Base-by-base conservation (phyloP, 2,888 invertebrate species). In the Melieria picta region DNA sequence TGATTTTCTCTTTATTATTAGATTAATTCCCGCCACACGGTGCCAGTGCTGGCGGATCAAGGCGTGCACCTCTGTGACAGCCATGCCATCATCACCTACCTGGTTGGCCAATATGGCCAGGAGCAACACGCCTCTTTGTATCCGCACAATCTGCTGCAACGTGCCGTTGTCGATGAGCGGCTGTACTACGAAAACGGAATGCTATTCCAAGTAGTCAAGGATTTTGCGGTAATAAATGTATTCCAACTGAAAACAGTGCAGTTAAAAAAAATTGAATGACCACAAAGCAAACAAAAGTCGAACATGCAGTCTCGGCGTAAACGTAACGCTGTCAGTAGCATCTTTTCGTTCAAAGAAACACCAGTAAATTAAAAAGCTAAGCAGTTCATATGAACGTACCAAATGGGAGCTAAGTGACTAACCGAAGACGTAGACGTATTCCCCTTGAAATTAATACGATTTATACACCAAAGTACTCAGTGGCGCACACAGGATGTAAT, bases 31-130 rank as follows among this genome's bases (percentile, higher is more conserved):
- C 85, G 87, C 69, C 88, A 88, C 75, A 87, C 88, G 2, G 80
- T 90, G n/a, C 90, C 90, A 42, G 87, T 88, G 4, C 80, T 90
- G n/a, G 75, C 77, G 42, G 87, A 88, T 73, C 86, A 88, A 70
- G 89, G 88, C 30, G 88, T 73, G 42, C 87, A 77, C 76, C 83
- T 87, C 47, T 86, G 85, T 81, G 88, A 89, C 76, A 87, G 88
- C 71, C 87, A 88, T 72, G 87, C 88, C 1, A 88, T 89, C 52
- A 77, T 83, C 7, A 76, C 82, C 13, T 89, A 88, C 78, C 80
- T 90, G 71, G 85, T 85, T 0, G 83, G 83, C 52, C 88, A 89
- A 77, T 90, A 89, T 77, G 89, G 84, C 0, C 85, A 87, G 72
- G 47, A 43, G 43, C 61, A 72, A n/a, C 82, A 88, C 74, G 88